Evolutionary conservation across 2,888 invertebrate genomes (phyloP), one percentile per base, ranked within the genome.

Genomic region (Plusia festucae): DNA sequence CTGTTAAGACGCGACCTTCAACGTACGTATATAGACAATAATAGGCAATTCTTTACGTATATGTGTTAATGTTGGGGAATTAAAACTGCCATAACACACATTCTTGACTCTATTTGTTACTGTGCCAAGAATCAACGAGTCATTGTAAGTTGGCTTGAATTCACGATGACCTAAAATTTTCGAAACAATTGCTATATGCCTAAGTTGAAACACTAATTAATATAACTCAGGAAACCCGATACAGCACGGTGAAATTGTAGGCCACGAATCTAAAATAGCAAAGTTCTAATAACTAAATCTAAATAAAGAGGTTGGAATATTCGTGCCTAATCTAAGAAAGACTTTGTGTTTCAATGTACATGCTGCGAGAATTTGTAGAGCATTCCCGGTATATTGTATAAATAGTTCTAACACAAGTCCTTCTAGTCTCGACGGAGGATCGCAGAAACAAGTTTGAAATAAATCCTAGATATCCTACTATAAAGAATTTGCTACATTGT

Each of bases 1-100:
- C 58, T 32, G 56, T 70, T 70, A 60, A 65, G 49, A 54, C 40
- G 40, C 53, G 63, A 65, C 76, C 73, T 76, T 79, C 60, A 54
- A 53, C 32, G 58, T 57, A 49, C 54, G 3, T 64, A 55, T 62
- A 55, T 53, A 56, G 56, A 65, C 67, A 66, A 65, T 54, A 63
- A 69, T 63, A 65, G 49, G 56, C 49, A 58, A 60, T 63, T 68
- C 27, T 61, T 53, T 55, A 58, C 40, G 44, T 53, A 60, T 60
- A 20, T 52, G 49, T 60, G 54, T 56, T 59, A 64, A 68, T 53
- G 11, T 52, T 18, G 24, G 20, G 53, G 30, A 51, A 56, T 59
- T 46, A 55, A 64, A 73, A 54, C 60, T 56, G 59, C 53, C 16
- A 60, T 46, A 56, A 53, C 22, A 59, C 62, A 53, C 15, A n/a